These are phyloP conservation scores for Drosophila barbarae DNA, from an alignment of 2,888 invertebrate species.

Conservation along the genomic window DNA sequence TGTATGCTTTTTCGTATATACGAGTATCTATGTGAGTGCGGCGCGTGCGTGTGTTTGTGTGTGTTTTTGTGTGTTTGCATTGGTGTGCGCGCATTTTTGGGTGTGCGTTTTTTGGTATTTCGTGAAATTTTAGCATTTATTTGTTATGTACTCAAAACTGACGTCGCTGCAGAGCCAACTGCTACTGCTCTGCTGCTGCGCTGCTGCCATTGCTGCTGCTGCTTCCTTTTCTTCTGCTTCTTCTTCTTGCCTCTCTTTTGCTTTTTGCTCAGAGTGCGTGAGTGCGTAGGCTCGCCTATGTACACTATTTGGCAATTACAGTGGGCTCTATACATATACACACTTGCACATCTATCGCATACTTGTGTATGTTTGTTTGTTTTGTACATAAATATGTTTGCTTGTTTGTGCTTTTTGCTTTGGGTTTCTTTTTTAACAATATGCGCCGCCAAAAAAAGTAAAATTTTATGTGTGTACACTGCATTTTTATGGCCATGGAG, in stretches of 20 bases:
- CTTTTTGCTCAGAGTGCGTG: slow-evolving; percentile 20
- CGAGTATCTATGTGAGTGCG: slow-evolving; percentile 27
- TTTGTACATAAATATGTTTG: slow-evolving; percentile 33
- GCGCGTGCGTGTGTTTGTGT: slow-evolving; percentile 32
- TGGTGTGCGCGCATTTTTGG: slow-evolving; percentile 49
- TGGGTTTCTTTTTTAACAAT: slow-evolving; percentile 15
- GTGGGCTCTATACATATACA: slow-evolving; percentile 11
- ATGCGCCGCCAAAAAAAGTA: slow-evolving; percentile 29
- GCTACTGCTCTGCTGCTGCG: slow-evolving; percentile 34
- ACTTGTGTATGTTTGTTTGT: slow-evolving; percentile 20
- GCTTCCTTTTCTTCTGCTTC: slow-evolving; percentile 5
- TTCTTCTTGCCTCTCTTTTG: slow-evolving; percentile 11
- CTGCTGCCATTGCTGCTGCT: slow-evolving; percentile 26
- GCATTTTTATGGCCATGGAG: slow-evolving; percentile 53
- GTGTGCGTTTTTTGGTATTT: slow-evolving; percentile 62
- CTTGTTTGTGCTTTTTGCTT: slow-evolving; percentile 41
- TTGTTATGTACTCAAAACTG: slow-evolving; percentile 69
- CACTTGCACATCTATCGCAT: slow-evolving; percentile 26
- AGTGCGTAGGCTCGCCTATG: slow-evolving; percentile 65
- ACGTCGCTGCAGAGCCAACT: slow-evolving; percentile 41
- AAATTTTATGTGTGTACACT: slow-evolving; percentile 62
- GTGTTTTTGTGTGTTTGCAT: slow-evolving; percentile 26
- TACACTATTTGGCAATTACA: slow-evolving; percentile 67
- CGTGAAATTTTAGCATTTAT: slow-evolving; percentile 73
- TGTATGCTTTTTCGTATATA: slow-evolving; percentile 28